Conservation (phyloP, 2,113 vertebrate genomes). For the Protomyctophum bolini region DNA sequence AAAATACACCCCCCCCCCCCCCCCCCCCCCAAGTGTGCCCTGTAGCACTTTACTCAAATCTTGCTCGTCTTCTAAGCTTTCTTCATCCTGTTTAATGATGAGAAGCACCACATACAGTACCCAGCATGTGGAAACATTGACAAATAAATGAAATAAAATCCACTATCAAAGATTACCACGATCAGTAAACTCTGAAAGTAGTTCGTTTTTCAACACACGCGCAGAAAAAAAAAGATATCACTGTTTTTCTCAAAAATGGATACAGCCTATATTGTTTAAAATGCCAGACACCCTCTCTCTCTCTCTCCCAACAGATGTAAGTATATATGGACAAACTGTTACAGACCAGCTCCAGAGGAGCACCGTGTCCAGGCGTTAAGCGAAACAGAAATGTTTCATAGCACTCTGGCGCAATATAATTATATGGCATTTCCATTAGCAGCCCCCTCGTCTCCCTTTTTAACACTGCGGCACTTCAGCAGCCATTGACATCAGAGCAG, state of each 20-base stretch:
- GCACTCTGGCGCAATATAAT: slow-evolving; percentile 65
- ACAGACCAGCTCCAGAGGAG: too few relatives aligned
- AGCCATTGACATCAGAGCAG: slow-evolving; percentile 63
- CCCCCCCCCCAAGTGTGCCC: not conserved
- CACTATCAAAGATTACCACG: too few relatives aligned
- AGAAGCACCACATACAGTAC: not conserved
- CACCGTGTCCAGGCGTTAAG: too few relatives aligned
- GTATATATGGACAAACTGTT: too few relatives aligned
- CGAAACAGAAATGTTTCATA: slow-evolving; percentile 30
- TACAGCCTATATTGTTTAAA: not conserved
- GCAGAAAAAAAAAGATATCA: too few relatives aligned
- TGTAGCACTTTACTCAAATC: not conserved
- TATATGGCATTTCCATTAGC: slow-evolving; percentile 69
- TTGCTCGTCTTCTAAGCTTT: not conserved
- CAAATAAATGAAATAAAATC: too few relatives aligned
- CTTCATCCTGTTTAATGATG: not conserved
- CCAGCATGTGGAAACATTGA: not conserved
- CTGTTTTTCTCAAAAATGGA: not conserved
- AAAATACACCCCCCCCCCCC: not conserved
- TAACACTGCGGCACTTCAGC: slow-evolving; percentile 71
- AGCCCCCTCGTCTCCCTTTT: slow-evolving; percentile 54
- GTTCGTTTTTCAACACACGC: too few relatives aligned
- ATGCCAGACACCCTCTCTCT: too few relatives aligned
- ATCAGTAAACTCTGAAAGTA: too few relatives aligned
- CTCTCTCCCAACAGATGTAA: too few relatives aligned